Percentiles rank a stretch among this genome's conserved stretches.
Conservation (phyloP, 2,113 vertebrate genomes). For the Rhinoptilus africanus region DNA sequence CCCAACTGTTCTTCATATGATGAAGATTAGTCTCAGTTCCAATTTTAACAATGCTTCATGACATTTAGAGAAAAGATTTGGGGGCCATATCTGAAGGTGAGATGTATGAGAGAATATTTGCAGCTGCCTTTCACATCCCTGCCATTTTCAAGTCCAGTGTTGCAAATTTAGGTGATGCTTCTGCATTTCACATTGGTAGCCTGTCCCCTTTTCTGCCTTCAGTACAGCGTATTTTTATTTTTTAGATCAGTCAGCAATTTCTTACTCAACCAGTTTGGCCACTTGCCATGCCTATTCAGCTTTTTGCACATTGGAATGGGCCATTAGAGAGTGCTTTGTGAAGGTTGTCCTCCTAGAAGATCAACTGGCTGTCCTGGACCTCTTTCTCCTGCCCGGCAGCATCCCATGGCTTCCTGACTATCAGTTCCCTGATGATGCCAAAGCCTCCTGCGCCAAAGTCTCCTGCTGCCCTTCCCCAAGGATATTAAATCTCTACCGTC, state of each 20-base stretch:
- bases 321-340: background rate
- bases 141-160: background rate
- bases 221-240: background rate
- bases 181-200: background rate
- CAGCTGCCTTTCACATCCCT: background rate
- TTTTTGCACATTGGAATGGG: background rate
- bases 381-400: background rate
- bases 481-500: background rate
- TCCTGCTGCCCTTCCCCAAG: background rate
- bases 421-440: background rate
- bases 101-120: background rate
- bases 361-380: background rate
- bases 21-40: background rate
- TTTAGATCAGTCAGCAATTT: background rate
- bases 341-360: background rate
- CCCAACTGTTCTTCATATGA: background rate
- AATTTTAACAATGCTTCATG: background rate
- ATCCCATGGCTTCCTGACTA: background rate
- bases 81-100: background rate
- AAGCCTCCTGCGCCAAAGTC: background rate
- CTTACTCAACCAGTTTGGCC: background rate
- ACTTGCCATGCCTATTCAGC: background rate
- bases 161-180: background rate
- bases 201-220: background rate
- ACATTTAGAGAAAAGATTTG: background rate